Conservation (phyloP, 2,888 invertebrate genomes). For the Drosophila rubida region DNA sequence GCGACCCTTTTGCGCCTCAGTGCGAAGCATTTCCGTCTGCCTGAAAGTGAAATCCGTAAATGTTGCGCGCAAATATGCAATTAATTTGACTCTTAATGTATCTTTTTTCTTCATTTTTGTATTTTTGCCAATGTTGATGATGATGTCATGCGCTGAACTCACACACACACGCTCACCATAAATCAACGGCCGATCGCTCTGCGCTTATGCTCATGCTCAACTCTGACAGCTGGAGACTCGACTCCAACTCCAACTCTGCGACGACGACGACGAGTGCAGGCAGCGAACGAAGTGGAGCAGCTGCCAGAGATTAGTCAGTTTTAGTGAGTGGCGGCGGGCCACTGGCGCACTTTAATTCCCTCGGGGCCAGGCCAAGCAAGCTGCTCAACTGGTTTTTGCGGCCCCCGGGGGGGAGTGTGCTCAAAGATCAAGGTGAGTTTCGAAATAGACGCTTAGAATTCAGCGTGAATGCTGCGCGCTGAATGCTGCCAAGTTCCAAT, state of each 20-base stretch:
- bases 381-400: conserved; percentile 67
- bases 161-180: conserved; percentile 45
- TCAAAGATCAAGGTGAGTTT: conserved; percentile 70
- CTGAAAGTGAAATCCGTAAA: conserved; percentile 50
- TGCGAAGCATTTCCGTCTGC: conserved; percentile 27
- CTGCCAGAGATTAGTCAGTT: conserved; percentile 78
- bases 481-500: background rate
- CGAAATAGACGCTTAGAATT: conserved; percentile 24
- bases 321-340: conserved; percentile 42
- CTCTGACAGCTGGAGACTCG: conserved; percentile 57
- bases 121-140: conserved; percentile 46
- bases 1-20: conserved; percentile 19
- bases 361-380: conserved; percentile 47
- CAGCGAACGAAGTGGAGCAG: conserved; percentile 60
- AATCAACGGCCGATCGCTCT: conserved; percentile 62
- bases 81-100: conserved; percentile 49
- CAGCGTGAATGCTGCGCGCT: background rate
- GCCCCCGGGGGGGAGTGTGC: conserved; percentile 18
- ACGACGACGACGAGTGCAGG: conserved; percentile 36
- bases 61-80: conserved; percentile 36
- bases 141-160: conserved; percentile 69
- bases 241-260: conserved; percentile 1
- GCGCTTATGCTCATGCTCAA: conserved; percentile 45
- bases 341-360: conserved; percentile 59
- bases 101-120: conserved; percentile 13